These are phyloP conservation scores for Parazoanthus darwini DNA, from an alignment of 92 coral and sea anemone genomes.

Conservation along the genomic window DNA sequence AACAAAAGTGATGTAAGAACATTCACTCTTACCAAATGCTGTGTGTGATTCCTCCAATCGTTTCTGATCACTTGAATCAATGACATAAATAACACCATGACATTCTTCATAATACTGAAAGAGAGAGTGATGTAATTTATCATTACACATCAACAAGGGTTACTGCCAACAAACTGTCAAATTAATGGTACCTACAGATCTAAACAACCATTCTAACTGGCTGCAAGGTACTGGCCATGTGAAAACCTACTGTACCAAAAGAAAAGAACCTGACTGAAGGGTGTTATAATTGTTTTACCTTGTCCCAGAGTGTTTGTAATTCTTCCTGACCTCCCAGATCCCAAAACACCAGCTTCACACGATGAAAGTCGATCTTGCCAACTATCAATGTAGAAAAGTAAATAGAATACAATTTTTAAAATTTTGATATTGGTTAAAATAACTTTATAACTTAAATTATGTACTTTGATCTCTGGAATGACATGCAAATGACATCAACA, in stretches of 20 bases:
- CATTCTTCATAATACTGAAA: constrained; percentile 95
- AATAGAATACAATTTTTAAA: too few species aligned
- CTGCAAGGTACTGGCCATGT: too few species aligned
- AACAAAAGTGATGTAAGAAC: too few species aligned
- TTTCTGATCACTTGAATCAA: constrained; percentile 86
- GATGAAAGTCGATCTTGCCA: constrained; percentile 87
- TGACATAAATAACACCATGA: constrained; percentile 92
- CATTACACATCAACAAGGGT: not conserved
- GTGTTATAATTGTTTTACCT: constrained; percentile 53
- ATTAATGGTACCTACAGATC: too few species aligned
- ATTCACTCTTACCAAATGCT: constrained; percentile 76
- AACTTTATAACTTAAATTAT: too few species aligned
- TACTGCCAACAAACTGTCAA: too few species aligned
- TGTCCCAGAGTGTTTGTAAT: constrained; percentile 90
- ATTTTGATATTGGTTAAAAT: too few species aligned
- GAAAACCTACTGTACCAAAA: too few species aligned
- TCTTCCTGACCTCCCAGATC: constrained; percentile 97
- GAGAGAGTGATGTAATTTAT: not conserved
- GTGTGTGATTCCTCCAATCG: constrained; percentile 83
- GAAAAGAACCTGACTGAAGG: too few species aligned
- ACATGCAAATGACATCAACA: too few species aligned
- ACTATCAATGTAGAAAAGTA: constrained; percentile 52
- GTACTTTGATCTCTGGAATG: too few species aligned
- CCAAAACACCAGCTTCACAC: constrained; percentile 94
- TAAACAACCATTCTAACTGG: too few species aligned